Evolutionary conservation across 2,113 vertebrate species (phyloP).

Genomic region (Hippocampus mohnikei): DNA sequence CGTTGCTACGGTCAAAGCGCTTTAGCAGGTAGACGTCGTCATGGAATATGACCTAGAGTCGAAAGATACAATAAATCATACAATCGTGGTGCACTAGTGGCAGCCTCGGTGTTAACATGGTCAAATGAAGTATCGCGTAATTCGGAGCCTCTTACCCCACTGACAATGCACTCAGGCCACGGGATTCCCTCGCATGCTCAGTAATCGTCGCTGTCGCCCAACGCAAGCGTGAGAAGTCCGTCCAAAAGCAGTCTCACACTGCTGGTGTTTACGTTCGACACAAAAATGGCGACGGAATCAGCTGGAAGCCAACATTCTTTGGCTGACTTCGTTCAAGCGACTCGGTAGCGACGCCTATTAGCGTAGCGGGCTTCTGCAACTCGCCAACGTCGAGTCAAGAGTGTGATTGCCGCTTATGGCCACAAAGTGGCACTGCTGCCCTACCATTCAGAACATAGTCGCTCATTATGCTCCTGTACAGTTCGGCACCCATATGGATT

Average conservation of each 20-base stretch:
- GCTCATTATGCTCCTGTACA: too few relatives aligned
- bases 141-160: constrained; percentile 32
- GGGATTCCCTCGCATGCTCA: constrained; percentile 26
- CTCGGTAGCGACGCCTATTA: constrained; percentile 34
- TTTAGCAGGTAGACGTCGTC: background rate
- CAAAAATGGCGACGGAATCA: constrained; percentile 77
- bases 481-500: too few relatives aligned
- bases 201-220: background rate
- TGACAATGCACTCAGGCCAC: constrained; percentile 35
- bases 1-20: background rate
- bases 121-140: constrained; percentile 7
- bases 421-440: constrained; percentile 26
- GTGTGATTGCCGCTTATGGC: accelerated
- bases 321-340: constrained; percentile 27
- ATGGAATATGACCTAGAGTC: background rate
- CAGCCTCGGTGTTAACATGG: constrained; percentile 61
- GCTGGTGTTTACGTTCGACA: constrained; percentile 71
- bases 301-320: constrained; percentile 57
- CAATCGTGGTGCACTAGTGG: constrained; percentile 1
- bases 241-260: constrained; percentile 18
- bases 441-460: background rate
- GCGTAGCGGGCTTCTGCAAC: background rate
- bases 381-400: accelerated
- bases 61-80: background rate
- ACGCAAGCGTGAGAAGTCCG: constrained; percentile 3